Conservation (phyloP, 2,797 vertebrate species). For the Uromys caudimaculatus region DNA sequence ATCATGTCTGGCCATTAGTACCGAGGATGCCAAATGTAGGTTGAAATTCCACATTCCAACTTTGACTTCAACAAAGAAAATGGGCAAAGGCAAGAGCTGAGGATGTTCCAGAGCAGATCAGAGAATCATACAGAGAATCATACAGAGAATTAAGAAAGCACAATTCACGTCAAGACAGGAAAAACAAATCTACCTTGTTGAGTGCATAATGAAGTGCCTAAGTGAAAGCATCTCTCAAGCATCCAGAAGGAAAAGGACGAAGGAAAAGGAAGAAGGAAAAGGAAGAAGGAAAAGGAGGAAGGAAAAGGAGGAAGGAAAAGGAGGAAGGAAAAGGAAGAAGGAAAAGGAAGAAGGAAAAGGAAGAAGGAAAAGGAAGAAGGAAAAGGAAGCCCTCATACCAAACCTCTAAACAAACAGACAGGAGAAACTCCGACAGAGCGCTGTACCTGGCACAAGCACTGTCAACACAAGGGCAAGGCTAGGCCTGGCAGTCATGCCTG, state of each 20-base stretch:
- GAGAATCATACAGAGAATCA: too few relatives aligned
- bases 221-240: slow-evolving; percentile 19
- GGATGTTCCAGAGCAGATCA: neutral
- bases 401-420: neutral
- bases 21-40: neutral
- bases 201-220: neutral
- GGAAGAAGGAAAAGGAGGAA: too few relatives aligned
- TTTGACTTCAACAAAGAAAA: neutral
- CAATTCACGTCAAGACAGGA: neutral
- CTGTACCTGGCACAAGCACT: neutral
- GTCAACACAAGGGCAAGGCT: neutral
- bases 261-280: too few relatives aligned
- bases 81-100: neutral
- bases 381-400: neutral
- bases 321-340: too few relatives aligned
- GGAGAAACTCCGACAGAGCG: neutral
- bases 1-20: neutral
- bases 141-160: too few relatives aligned
- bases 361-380: too few relatives aligned
- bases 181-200: neutral
- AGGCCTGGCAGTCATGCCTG: neutral
- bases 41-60: neutral
- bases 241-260: neutral
- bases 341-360: too few relatives aligned
- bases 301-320: too few relatives aligned